Conservation (phyloP, 2,113 vertebrate species). For the Okapia johnstoni region DNA sequence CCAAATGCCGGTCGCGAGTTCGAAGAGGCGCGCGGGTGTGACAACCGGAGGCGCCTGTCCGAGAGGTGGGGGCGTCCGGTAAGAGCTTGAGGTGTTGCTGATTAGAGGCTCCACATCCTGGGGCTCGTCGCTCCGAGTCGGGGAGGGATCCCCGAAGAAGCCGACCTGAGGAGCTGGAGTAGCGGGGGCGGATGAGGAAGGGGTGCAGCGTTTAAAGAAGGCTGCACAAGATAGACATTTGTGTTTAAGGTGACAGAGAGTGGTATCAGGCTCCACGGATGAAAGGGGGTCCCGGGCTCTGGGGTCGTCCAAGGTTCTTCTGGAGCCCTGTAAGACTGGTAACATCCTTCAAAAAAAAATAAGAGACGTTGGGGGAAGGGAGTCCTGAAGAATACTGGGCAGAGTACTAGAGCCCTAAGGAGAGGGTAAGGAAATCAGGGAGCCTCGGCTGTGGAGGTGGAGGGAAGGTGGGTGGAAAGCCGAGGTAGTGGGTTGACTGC, state of each 20-base stretch:
- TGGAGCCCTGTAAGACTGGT: background rate
- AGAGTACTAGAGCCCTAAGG: background rate
- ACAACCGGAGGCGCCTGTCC: background rate
- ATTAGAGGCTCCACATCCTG: background rate
- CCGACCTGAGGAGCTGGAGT: background rate
- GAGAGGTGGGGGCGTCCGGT: constrained; percentile 25
- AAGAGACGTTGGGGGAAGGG: background rate
- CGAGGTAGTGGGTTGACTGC: constrained; percentile 33
- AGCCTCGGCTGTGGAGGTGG: constrained; percentile 6
- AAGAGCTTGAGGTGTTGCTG: background rate
- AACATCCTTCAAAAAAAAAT: constrained; percentile 16
- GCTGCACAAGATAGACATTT: background rate
- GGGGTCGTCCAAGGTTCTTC: background rate
- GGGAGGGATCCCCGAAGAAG: background rate
- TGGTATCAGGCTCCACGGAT: background rate
- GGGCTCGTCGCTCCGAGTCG: background rate
- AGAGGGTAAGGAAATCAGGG: background rate
- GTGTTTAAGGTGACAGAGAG: background rate
- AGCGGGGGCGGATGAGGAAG: constrained; percentile 35
- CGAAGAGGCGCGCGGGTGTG: background rate
- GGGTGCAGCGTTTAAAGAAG: background rate
- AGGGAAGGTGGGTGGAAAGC: constrained; percentile 42
- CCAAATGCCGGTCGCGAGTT: background rate
- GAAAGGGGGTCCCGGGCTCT: background rate
- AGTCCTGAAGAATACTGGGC: background rate